Conservation (phyloP, 2,113 vertebrate genomes). For the Calidris pugnax region DNA sequence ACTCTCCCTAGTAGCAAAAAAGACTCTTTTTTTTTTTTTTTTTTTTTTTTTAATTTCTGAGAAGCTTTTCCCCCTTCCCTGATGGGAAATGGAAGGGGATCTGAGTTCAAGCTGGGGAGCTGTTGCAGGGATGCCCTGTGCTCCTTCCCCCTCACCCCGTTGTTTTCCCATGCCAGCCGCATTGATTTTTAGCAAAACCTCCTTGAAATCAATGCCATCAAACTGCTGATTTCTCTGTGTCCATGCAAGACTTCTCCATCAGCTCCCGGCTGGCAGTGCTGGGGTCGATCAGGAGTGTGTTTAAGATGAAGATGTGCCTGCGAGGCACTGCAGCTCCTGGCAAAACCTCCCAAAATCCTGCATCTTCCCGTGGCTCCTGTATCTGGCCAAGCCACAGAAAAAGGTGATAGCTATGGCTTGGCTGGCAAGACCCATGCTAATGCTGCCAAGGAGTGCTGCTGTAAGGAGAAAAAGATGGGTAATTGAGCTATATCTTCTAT, state of each 20-base stretch:
- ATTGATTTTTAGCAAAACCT: background rate
- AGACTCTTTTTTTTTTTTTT: too few relatives aligned
- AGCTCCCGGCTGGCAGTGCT: accelerated
- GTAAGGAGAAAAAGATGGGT: background rate
- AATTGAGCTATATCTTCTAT: background rate
- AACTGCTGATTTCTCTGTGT: background rate
- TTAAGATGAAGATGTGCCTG: background rate
- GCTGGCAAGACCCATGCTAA: background rate
- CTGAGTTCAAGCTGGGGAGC: background rate
- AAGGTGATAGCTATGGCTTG: background rate
- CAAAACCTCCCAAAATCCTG: background rate
- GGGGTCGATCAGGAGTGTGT: background rate
- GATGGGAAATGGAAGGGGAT: background rate
- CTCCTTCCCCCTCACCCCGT: background rate
- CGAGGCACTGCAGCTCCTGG: background rate
- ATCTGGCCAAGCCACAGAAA: background rate
- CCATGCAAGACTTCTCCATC: background rate
- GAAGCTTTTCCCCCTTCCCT: background rate
- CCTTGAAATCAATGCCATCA: background rate
- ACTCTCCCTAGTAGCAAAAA: background rate
- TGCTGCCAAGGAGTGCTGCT: background rate
- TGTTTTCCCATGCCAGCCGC: background rate
- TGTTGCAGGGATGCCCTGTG: background rate
- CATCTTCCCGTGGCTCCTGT: background rate
- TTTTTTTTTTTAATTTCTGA: background rate